Base-by-base conservation (phyloP, 2,888 invertebrate species). In the Aromia moschata region DNA sequence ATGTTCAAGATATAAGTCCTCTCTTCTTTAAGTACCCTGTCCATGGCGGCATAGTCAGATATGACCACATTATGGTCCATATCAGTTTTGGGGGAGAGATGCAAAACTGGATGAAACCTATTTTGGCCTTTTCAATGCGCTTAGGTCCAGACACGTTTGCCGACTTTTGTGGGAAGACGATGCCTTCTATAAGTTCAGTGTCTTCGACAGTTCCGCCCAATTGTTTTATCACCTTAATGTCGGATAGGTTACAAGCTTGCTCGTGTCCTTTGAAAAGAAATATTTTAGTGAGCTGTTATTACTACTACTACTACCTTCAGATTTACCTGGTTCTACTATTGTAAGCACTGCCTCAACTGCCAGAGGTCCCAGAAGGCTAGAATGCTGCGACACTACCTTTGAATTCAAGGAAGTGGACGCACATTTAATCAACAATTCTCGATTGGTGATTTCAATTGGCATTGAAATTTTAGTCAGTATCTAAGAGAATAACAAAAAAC, bases 11-110 rank as follows among this genome's bases (percentile, higher is more conserved):
- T 97, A 80, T 99, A 99, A 52, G 94, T 88, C 51, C 99, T 89
- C 81, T 99, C 99, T 80, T 99, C 99, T 77, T 96, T 93, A 59
- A 99, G 81, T 0, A 99, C 96, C 58, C 99, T 88, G 81, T 99
- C 99, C 99, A 99, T 99, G 47, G 98, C 98, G n/a, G 98, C 90
- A 80, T 99, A 99, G 80, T 99, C 99, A 0, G 97, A 95, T 15
- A 99, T 96, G 71, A 99, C 87, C 1, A 94, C 91, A 78, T 91
- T 96, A 82, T 96, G 95, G 75, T 96, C 96, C 95, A 97, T 96
- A 90, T 99, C 98, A 55, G 99, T 99, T 84, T 99, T 99, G 4
- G 99, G 51, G 99, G 95, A 10, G 99, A 99, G 80, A 99, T 94
- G 80, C 99, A 99, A 82, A 99, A 99, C 81, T 99, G 99, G 69